Conservation (phyloP, 2,113 vertebrate species). For the Marmota flaviventris region DNA sequence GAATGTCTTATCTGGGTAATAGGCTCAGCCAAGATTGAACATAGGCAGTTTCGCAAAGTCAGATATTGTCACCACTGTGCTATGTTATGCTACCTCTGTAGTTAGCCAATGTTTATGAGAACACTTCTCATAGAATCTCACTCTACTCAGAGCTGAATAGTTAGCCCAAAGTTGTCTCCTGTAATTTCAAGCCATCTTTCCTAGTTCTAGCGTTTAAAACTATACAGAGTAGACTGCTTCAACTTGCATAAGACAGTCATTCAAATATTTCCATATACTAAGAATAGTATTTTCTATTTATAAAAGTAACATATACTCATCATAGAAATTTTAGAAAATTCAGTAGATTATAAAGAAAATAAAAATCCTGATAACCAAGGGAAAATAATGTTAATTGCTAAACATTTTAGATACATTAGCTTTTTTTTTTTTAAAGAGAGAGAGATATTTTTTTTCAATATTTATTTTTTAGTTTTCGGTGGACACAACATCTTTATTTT, state of each 20-base stretch:
- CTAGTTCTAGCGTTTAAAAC: not conserved
- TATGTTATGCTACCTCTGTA: not conserved
- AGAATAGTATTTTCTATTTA: conserved; percentile 34
- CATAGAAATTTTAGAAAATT: conserved; percentile 59
- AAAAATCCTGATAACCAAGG: conserved; percentile 35
- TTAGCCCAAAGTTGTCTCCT: not conserved
- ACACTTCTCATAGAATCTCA: not conserved
- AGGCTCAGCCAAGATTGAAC: not conserved
- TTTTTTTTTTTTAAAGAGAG: not conserved
- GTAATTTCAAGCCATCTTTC: not conserved
- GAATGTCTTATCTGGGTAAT: not conserved
- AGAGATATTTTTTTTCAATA: too few species aligned
- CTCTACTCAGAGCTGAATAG: not conserved
- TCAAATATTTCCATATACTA: conserved; percentile 61
- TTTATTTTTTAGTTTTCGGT: too few species aligned
- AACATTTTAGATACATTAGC: not conserved
- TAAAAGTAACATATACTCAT: conserved; percentile 61
- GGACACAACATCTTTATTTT: too few species aligned
- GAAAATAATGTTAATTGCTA: not conserved
- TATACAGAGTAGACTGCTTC: not conserved
- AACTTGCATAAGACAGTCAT: not conserved
- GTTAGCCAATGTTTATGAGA: not conserved
- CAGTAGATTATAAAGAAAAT: conserved; percentile 14
- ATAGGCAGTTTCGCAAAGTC: not conserved
- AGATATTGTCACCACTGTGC: not conserved